phyloP scores from a whole-genome alignment of 2,113 vertebrate genomes.

The Lonchura striata region DNA sequence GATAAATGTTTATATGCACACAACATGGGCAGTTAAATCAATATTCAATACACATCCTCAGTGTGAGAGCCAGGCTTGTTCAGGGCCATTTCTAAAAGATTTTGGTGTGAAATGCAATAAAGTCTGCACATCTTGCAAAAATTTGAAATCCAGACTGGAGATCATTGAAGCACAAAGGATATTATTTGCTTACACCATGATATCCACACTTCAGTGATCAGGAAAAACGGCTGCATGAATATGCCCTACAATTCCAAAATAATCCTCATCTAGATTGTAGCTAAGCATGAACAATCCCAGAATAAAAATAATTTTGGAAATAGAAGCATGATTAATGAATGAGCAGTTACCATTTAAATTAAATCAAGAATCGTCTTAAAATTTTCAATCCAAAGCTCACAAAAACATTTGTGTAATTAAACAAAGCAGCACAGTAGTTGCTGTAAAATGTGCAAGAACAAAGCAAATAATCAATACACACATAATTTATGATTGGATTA shows the following conservation, averaged over 20 bases:
- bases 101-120: constrained; percentile 18
- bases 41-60: background rate
- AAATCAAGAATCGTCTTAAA: background rate
- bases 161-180: constrained; percentile 39
- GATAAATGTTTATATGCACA: background rate
- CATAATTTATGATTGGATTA: background rate
- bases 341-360: background rate
- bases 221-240: background rate
- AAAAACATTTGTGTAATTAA: background rate
- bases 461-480: background rate
- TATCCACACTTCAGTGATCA: constrained; percentile 42
- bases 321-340: background rate
- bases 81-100: background rate
- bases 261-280: background rate
- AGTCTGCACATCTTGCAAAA: constrained; percentile 28
- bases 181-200: constrained; percentile 55
- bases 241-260: constrained; percentile 4
- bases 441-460: background rate
- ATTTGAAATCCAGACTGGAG: constrained; percentile 15
- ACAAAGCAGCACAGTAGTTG: background rate
- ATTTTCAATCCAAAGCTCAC: background rate
- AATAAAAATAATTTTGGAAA: background rate
- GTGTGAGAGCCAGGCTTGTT: background rate
- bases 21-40: background rate
- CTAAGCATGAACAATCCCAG: background rate